Base-by-base conservation (phyloP, 2,113 vertebrate species). In the Austrofundulus limnaeus region DNA sequence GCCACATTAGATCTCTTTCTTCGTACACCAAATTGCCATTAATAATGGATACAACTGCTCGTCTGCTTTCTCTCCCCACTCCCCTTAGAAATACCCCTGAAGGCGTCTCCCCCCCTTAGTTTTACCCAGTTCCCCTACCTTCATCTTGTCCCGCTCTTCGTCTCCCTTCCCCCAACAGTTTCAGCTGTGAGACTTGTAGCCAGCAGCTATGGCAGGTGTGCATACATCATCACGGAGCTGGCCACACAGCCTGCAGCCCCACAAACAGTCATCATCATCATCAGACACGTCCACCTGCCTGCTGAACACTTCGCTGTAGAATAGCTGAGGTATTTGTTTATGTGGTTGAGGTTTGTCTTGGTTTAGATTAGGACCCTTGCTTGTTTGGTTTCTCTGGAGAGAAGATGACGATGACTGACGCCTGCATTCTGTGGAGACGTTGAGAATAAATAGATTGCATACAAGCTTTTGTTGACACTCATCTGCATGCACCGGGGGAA, bases 1-100 rank as follows among this genome's bases (percentile, higher is more conserved):
- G 74, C 85, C 85, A 81, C 86, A 92, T 92, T 90, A 92, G 90
- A 91, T 91, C 89, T 84, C 76, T 91, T 88, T 87, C 88, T 86
- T 82, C 69, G 49, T 82, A 83, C 85, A 90, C 78, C 84, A 86
- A 87, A 84, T 79, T 61, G 61, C 24, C 85, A 91, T 93, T 88
- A 93, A 92, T 92, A 93, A 93, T 92, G 64, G 73, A 92, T 91
- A 74, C 72, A 54, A 81, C 85, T 78, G 75, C 80, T 85, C 71
- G 77, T 83, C 86, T 87, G 72, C 83, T 81, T 57, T 66, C 60
- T 34, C 38, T 38, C 66, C 75, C 56, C 56, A 46, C 48, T 62
- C 76, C 78, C 87, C 70, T 10, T 62, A 72, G 58, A 72, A 11
- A 58, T 51, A 24, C 72, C 87, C 85, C 81, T 70, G 16, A 63